These are phyloP conservation scores for Bubo bubo DNA, from an alignment of 2,113 vertebrate genomes.

Conservation along the genomic window DNA sequence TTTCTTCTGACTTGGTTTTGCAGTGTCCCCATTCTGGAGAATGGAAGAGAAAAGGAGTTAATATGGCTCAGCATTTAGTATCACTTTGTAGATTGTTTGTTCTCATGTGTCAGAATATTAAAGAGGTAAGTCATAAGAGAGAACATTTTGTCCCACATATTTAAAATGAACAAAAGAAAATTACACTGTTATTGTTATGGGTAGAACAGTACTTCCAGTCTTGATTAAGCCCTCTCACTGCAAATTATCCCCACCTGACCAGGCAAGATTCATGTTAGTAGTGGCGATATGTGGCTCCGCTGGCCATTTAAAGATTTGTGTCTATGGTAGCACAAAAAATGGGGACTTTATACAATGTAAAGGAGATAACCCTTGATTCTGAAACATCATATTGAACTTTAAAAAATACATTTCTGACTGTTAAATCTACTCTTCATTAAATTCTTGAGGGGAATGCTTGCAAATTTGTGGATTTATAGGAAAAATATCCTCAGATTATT, in stretches of 20 bases:
- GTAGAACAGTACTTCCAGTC: not conserved
- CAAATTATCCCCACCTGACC: not conserved
- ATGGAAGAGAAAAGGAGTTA: not conserved
- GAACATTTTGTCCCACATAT: not conserved
- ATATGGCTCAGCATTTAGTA: not conserved
- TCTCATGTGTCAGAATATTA: slow-evolving; percentile 1
- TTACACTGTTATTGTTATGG: not conserved
- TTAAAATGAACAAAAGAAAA: not conserved
- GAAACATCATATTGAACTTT: not conserved
- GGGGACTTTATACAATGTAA: not conserved
- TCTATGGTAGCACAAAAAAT: not conserved
- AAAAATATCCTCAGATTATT: not conserved
- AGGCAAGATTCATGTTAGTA: not conserved
- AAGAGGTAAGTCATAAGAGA: not conserved
- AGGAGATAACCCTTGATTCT: not conserved
- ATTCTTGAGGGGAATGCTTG: not conserved
- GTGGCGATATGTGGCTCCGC: not conserved
- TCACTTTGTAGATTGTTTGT: not conserved
- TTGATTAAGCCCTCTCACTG: not conserved
- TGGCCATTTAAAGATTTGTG: not conserved
- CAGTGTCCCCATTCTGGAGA: not conserved
- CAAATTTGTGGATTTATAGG: not conserved
- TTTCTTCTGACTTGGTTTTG: not conserved
- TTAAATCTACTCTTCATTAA: not conserved
- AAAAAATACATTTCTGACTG: not conserved